Evolutionary conservation across 2,797 vertebrate species (phyloP).

Genomic region (Peromyscus melanophrys): DNA sequence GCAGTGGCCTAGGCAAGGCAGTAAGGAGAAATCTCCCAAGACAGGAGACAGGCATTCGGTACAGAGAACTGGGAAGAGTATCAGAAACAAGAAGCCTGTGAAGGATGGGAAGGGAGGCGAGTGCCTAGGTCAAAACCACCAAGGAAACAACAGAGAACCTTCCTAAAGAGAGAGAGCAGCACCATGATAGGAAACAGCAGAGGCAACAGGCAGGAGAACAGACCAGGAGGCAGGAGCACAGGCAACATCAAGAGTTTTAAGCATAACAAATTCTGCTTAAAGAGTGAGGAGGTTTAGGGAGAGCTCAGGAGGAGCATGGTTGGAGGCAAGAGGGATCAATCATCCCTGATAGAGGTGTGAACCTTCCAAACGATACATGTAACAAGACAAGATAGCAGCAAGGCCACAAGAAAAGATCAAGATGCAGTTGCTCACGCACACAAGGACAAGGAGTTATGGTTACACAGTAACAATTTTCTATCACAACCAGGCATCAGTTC

Average conservation of each 20-base stretch:
- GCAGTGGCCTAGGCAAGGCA: not conserved
- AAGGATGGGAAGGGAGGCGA: not conserved
- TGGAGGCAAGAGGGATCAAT: not conserved
- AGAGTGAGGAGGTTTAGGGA: not conserved
- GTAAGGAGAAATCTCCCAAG: not conserved
- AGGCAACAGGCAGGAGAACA: not conserved
- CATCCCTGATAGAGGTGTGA: not conserved
- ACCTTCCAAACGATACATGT: not conserved
- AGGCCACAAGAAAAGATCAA: not conserved
- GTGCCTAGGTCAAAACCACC: not conserved
- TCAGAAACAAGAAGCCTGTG: accelerated
- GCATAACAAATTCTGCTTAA: not conserved
- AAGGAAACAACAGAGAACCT: not conserved
- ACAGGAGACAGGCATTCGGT: not conserved
- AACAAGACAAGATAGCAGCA: not conserved
- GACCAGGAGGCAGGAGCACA: not conserved
- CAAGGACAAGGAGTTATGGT: not conserved
- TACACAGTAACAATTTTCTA: accelerated
- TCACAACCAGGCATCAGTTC: not conserved
- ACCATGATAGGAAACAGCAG: not conserved
- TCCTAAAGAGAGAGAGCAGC: not conserved
- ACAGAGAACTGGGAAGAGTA: not conserved
- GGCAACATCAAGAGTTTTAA: not conserved
- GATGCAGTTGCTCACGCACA: not conserved
- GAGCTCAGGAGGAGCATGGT: not conserved